A percentile compares a stretch with the other conserved stretches of the same genome.
These are phyloP conservation scores for Syngnathus rostellatus DNA, from an alignment of 2,797 vertebrate genomes.

Conservation along the genomic window DNA sequence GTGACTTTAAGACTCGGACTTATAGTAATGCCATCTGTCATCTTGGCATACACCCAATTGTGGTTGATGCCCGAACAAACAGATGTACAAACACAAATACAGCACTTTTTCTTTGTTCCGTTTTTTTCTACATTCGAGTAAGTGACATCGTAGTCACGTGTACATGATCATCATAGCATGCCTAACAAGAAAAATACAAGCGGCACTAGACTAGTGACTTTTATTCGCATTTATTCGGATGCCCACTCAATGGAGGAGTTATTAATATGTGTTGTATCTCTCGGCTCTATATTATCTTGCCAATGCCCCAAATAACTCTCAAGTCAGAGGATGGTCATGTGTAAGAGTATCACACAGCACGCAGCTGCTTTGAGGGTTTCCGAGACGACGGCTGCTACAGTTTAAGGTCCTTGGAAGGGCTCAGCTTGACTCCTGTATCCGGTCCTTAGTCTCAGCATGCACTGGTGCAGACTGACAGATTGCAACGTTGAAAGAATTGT, in stretches of 20 bases:
- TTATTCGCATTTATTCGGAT: neutral
- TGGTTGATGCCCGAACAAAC: neutral
- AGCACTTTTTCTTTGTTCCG: neutral
- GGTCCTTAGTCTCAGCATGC: slow-evolving; percentile 34
- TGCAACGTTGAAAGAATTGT: slow-evolving; percentile 57
- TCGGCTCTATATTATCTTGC: neutral
- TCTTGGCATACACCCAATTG: neutral
- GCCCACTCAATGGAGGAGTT: neutral
- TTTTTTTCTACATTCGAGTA: neutral
- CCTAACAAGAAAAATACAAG: neutral
- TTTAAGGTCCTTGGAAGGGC: slow-evolving; percentile 38
- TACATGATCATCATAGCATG: neutral
- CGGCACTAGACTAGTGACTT: neutral
- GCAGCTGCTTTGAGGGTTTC: slow-evolving; percentile 51
- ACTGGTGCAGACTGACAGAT: slow-evolving; percentile 56
- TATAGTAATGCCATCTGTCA: neutral
- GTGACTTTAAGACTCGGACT: neutral
- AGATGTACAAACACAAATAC: neutral
- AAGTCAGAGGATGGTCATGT: slow-evolving; percentile 25
- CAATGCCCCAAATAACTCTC: slow-evolving; percentile 1
- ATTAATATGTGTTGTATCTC: neutral
- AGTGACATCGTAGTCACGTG: neutral
- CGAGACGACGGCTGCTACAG: slow-evolving; percentile 26
- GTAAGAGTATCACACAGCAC: slow-evolving; percentile 22
- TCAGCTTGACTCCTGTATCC: slow-evolving; percentile 33